These are phyloP conservation scores for Pocota personata DNA, from an alignment of 2,888 invertebrate species.

Conservation along the genomic window DNA sequence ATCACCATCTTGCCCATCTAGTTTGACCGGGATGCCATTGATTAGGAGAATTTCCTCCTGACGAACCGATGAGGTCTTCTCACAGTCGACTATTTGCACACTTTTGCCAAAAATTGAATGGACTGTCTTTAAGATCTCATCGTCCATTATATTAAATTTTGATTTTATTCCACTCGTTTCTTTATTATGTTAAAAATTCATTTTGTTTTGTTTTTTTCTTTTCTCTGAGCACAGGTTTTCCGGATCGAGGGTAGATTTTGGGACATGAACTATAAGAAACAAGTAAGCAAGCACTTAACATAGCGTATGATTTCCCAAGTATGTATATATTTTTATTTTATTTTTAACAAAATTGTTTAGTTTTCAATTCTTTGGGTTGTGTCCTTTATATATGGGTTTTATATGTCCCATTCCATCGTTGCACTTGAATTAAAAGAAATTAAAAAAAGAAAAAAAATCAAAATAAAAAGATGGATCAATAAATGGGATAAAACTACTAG, in stretches of 20 bases:
- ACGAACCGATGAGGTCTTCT: conserved; percentile 88
- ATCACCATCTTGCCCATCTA: conserved; percentile 87
- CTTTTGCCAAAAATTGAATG: conserved; percentile 89
- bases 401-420: conserved; percentile 41
- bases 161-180: not conserved
- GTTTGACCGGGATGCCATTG: conserved; percentile 87
- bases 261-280: conserved; percentile 35
- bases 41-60: conserved; percentile 89
- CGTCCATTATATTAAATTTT: conserved; percentile 85
- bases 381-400: conserved; percentile 16
- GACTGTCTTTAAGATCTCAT: conserved; percentile 89
- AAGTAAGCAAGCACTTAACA: conserved; percentile 35
- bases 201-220: too few species aligned
- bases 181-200: not conserved
- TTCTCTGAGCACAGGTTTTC: not conserved
- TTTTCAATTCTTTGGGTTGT: conserved; percentile 28
- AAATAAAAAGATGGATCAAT: not conserved
- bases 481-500: not conserved
- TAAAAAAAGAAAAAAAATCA: conserved; percentile 22
- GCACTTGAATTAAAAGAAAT: conserved; percentile 47
- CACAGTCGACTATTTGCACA: conserved; percentile 88
- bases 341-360: conserved; percentile 5
- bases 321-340: not conserved
- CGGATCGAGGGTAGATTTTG: not conserved
- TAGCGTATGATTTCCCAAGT: conserved; percentile 1